These are phyloP conservation scores for Poeciliopsis turrubarensis DNA, from an alignment of 2,113 vertebrate species.

Conservation along the genomic window DNA sequence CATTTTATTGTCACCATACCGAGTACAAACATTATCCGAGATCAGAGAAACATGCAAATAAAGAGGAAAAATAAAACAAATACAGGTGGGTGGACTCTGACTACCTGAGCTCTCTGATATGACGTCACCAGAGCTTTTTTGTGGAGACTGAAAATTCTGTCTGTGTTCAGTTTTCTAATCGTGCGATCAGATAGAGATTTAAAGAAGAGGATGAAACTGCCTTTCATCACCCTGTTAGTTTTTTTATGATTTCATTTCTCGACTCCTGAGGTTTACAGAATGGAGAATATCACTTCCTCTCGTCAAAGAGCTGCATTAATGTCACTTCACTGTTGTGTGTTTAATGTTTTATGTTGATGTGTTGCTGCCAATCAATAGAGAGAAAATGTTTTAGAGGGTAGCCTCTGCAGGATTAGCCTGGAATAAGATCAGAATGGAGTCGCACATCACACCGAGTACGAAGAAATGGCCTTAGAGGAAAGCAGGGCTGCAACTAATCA, in stretches of 20 bases:
- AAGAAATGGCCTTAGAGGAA: slow-evolving; percentile 14
- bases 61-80: too few relatives aligned
- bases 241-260: neutral
- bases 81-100: too few relatives aligned
- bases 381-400: slow-evolving; percentile 15
- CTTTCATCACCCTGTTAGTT: neutral
- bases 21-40: too few relatives aligned
- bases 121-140: too few relatives aligned
- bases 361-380: slow-evolving; percentile 15
- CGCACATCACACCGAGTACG: neutral
- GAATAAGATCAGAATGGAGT: slow-evolving; percentile 18
- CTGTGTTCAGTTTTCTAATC: too few relatives aligned
- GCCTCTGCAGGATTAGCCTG: slow-evolving; percentile 11
- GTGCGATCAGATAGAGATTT: too few relatives aligned
- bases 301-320: neutral
- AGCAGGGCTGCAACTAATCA: neutral
- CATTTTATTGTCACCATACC: too few relatives aligned
- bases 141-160: too few relatives aligned
- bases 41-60: too few relatives aligned
- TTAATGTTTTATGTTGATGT: slow-evolving; percentile 28
- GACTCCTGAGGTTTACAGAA: neutral
- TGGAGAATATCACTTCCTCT: neutral
- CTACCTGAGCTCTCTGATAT: too few relatives aligned
- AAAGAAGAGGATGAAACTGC: too few relatives aligned
- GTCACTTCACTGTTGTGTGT: neutral